A percentile compares a stretch with the other conserved stretches of the same genome.
Evolutionary conservation across 2,888 invertebrate genomes (phyloP).

Genomic region (Lepidochrysops patricia): DNA sequence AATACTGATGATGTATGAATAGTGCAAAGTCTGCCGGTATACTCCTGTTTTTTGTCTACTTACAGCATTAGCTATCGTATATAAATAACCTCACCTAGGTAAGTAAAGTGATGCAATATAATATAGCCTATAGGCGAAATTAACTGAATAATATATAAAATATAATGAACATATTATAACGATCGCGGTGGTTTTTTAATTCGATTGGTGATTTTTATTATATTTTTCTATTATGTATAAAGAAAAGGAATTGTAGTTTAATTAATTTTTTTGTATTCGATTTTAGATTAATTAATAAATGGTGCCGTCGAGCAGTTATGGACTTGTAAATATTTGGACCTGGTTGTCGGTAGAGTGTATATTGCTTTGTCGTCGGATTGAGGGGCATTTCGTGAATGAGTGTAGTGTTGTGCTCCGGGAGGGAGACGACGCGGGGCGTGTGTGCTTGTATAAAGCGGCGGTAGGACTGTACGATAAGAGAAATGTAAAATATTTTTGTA

Average conservation of each 20-base stretch:
- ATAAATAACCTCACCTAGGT: conserved; percentile 1
- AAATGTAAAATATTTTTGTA: conserved; percentile 16
- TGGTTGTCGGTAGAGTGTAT: conserved; percentile 50
- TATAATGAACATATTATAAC: conserved; percentile 41
- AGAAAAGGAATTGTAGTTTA: conserved; percentile 37
- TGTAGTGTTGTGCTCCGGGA: background rate
- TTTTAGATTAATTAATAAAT: conserved; percentile 22
- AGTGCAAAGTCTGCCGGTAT: background rate
- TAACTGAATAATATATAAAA: conserved; percentile 36
- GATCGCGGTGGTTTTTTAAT: conserved; percentile 39
- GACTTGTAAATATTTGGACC: conserved; percentile 56
- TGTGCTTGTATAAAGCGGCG: conserved; percentile 7
- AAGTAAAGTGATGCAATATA: conserved; percentile 12
- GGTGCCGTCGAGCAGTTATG: conserved; percentile 23
- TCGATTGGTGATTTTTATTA: conserved; percentile 55
- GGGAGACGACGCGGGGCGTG: background rate
- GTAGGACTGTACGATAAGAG: background rate
- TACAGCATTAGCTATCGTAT: background rate
- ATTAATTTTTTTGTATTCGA: conserved; percentile 29
- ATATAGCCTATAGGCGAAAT: conserved; percentile 10
- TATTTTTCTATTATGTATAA: conserved; percentile 46
- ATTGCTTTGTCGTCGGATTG: conserved; percentile 44
- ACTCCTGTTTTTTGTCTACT: background rate
- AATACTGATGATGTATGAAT: no score
- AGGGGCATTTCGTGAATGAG: conserved; percentile 37